Percentiles rank a stretch among this genome's conserved stretches.
Evolutionary conservation across 2,113 vertebrate genomes (phyloP).

Genomic region (Gavialis gangeticus): DNA sequence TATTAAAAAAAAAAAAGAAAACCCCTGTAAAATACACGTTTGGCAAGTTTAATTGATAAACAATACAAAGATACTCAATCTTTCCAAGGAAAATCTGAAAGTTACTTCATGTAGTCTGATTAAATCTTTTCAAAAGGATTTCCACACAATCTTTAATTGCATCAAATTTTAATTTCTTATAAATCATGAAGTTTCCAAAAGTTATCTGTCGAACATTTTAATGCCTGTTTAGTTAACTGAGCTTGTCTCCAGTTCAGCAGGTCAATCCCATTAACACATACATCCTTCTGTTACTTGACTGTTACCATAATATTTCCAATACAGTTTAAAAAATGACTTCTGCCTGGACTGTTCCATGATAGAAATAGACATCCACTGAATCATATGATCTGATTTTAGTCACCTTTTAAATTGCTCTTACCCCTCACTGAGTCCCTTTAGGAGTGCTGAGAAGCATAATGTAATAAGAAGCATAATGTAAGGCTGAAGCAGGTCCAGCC

Average conservation of each 20-base stretch:
- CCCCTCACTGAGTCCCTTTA: background rate
- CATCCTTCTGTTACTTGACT: background rate
- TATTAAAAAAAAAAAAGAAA: background rate
- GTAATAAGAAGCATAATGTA: no score
- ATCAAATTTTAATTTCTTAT: background rate
- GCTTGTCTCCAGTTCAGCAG: background rate
- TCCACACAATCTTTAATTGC: background rate
- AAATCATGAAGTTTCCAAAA: background rate
- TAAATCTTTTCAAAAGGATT: rapidly evolving
- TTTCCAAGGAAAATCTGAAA: background rate
- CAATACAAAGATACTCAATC: background rate
- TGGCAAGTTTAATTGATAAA: background rate
- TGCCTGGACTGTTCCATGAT: background rate
- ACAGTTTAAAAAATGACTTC: background rate
- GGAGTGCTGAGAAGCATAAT: background rate
- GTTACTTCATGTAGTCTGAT: background rate
- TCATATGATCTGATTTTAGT: background rate
- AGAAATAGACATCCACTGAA: background rate
- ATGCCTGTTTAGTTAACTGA: background rate
- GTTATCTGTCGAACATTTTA: background rate
- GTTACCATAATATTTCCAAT: background rate
- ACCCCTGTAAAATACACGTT: no score
- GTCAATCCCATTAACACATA: background rate
- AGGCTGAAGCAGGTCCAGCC: no score
- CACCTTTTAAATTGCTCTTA: background rate